Evolutionary conservation across 2,888 invertebrate species (phyloP).

Genomic region (Acleris holmiana): DNA sequence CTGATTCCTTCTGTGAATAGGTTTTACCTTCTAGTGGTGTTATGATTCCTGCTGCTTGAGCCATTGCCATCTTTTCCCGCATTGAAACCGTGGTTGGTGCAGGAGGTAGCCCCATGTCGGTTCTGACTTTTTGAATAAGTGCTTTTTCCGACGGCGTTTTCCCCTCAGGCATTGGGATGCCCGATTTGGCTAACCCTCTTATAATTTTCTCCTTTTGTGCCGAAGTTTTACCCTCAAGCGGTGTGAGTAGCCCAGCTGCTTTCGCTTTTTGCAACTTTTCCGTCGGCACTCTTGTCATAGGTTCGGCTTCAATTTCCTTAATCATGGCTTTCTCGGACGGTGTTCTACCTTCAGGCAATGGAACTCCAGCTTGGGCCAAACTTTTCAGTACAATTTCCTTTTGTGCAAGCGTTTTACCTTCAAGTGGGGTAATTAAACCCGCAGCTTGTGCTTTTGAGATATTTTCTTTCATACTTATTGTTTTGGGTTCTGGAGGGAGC

Average conservation of each 20-base stretch:
- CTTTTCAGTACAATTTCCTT: background rate
- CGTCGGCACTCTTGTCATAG: background rate
- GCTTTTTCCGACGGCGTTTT: too few species aligned
- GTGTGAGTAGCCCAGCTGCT: too few species aligned
- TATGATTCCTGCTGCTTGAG: slow-evolving; percentile 23
- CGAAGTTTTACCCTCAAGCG: too few species aligned
- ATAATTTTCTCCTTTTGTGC: too few species aligned
- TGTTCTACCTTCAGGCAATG: slow-evolving; percentile 13
- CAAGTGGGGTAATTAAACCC: background rate
- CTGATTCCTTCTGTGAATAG: too few species aligned
- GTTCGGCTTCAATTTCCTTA: background rate
- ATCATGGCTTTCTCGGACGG: background rate
- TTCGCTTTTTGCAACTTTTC: background rate
- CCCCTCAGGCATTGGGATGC: too few species aligned
- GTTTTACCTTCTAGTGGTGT: too few species aligned
- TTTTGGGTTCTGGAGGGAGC: slow-evolving; percentile 46
- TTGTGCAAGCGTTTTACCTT: background rate
- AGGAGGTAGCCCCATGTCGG: too few species aligned
- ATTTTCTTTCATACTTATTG: background rate
- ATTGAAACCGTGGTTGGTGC: background rate
- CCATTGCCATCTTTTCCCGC: slow-evolving; percentile 40
- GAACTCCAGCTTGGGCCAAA: background rate
- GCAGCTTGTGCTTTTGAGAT: background rate
- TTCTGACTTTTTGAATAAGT: too few species aligned
- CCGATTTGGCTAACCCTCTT: too few species aligned